These are phyloP conservation scores for Clitarchus hookeri DNA, from an alignment of 2,888 invertebrate species.

Conservation along the genomic window DNA sequence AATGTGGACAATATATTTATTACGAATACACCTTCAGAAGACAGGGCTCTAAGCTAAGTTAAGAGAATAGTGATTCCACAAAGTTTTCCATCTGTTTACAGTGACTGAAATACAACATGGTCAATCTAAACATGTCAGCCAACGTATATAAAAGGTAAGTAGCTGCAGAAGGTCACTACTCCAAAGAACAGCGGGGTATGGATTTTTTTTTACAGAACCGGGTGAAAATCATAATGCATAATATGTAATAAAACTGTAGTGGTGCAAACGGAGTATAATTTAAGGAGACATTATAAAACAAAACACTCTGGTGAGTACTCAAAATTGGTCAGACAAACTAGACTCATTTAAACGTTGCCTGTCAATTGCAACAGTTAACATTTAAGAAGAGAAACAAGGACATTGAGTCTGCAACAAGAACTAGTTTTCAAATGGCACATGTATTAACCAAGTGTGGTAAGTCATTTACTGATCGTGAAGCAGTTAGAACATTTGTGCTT, in stretches of 20 bases:
- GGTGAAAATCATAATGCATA: not conserved
- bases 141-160: not conserved
- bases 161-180: not conserved
- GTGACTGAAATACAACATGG: not conserved
- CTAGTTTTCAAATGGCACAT: conserved; percentile 20
- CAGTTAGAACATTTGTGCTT: conserved; percentile 20
- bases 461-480: conserved; percentile 21
- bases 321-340: conserved; percentile 4
- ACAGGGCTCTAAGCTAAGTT: too few relatives aligned
- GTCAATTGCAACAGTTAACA: conserved; percentile 18
- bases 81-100: not conserved
- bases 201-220: not conserved
- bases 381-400: not conserved
- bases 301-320: not conserved
- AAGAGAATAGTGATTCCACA: not conserved
- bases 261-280: too few relatives aligned
- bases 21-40: too few relatives aligned
- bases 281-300: not conserved
- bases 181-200: not conserved
- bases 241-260: too few relatives aligned
- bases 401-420: not conserved
- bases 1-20: too few relatives aligned
- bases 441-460: conserved; percentile 7
- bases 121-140: not conserved
- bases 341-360: not conserved